Evolutionary conservation across 2,797 vertebrate genomes (phyloP).

Genomic region (Ptychobarbus kaznakovi): DNA sequence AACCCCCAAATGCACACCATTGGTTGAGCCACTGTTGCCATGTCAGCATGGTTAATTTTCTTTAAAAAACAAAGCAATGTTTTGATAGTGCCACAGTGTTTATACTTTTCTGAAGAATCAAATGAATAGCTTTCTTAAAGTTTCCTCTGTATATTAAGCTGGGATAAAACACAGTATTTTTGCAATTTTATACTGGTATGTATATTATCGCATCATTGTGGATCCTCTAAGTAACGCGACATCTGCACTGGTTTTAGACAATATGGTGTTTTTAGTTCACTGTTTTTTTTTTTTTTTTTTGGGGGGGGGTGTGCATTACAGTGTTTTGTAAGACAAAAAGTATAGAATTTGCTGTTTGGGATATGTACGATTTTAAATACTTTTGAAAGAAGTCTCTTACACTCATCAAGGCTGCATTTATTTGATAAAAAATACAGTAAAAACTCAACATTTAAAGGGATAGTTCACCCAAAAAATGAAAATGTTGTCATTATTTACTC

Average conservation of each 20-base stretch:
- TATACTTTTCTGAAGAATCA: background rate
- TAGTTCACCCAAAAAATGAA: background rate
- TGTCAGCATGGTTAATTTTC: background rate
- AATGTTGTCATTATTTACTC: background rate
- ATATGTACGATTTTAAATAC: background rate
- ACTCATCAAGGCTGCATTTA: background rate
- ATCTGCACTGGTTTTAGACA: background rate
- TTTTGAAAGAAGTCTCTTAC: background rate
- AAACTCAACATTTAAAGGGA: background rate
- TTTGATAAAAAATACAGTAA: background rate
- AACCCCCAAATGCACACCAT: background rate
- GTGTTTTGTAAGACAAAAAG: background rate
- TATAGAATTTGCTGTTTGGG: background rate
- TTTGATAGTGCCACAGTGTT: background rate
- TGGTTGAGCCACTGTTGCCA: background rate
- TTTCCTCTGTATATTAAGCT: background rate
- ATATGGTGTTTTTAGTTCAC: background rate
- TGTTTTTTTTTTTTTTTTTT: background rate
- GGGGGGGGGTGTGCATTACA: background rate
- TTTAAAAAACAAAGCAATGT: background rate
- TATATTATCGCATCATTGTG: background rate
- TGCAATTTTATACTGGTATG: background rate
- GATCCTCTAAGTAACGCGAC: background rate
- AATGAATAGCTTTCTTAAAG: background rate
- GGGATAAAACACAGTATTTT: background rate